Evolutionary conservation across 2,113 vertebrate genomes (phyloP).

Genomic region (Puntigrus tetrazona): DNA sequence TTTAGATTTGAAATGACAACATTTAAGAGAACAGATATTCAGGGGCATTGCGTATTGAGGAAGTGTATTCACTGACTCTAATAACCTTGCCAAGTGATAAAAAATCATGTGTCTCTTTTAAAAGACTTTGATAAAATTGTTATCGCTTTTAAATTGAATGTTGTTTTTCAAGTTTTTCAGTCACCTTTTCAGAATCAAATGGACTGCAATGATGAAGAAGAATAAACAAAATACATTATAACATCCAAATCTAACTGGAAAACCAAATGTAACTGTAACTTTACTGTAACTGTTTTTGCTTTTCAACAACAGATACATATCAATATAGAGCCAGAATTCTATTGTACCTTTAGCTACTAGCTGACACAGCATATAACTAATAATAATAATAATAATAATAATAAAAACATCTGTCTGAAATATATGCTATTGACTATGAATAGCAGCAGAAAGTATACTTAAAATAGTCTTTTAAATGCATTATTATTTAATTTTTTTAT

Average conservation of each 20-base stretch:
- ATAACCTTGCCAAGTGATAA: neutral
- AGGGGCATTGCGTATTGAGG: neutral
- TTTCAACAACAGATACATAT: too few species aligned
- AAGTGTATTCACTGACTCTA: neutral
- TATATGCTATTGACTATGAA: neutral
- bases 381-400: too few species aligned
- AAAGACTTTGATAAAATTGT: neutral
- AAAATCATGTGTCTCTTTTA: neutral
- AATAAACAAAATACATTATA: neutral
- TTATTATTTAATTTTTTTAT: neutral
- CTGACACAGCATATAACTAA: too few species aligned
- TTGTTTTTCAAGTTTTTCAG: neutral
- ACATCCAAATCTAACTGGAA: neutral
- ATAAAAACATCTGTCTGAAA: neutral
- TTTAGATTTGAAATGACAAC: conserved; percentile 4
- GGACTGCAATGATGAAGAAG: neutral
- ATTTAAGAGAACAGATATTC: neutral
- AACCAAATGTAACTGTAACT: neutral
- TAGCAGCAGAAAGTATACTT: neutral
- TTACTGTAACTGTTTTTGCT: too few species aligned
- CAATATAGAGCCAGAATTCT: neutral
- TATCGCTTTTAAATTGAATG: neutral
- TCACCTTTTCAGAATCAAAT: neutral
- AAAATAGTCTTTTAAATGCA: neutral
- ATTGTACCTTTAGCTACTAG: too few species aligned